Conservation (phyloP, 2,888 invertebrate genomes). For the Plebejus argus region DNA sequence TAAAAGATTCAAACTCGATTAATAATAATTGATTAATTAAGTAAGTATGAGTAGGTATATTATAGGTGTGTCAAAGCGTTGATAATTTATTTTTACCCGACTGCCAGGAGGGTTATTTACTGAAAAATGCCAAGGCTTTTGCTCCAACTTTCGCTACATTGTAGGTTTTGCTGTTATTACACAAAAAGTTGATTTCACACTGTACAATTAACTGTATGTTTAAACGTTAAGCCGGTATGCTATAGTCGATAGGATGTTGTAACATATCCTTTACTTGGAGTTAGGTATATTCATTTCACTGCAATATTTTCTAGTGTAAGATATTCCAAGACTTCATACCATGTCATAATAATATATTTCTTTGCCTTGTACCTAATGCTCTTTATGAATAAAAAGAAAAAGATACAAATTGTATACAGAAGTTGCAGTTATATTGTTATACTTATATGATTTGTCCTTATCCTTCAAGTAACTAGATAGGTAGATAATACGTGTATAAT, state of each 20-base stretch:
- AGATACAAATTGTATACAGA: no score
- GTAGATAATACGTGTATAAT: no score
- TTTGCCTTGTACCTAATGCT: no score
- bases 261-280: conserved; percentile 17
- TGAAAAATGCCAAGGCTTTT: background rate
- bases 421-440: no score
- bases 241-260: conserved; percentile 12
- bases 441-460: no score
- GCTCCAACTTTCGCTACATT: no score
- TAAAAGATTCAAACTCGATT: background rate
- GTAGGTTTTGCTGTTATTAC: no score
- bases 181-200: background rate
- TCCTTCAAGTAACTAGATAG: no score
- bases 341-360: no score
- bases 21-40: background rate
- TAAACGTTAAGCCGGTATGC: conserved; percentile 3
- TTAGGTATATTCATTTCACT: background rate
- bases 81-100: background rate
- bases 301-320: background rate
- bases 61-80: background rate
- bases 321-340: background rate
- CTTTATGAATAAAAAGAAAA: no score
- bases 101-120: no score
- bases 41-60: background rate
- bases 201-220: conserved; percentile 8